Percentiles rank a stretch among this genome's conserved stretches.
phyloP scores from a whole-genome alignment of 1,140 invertebrate genomes.

The Mizuhopecten yessoensis region DNA sequence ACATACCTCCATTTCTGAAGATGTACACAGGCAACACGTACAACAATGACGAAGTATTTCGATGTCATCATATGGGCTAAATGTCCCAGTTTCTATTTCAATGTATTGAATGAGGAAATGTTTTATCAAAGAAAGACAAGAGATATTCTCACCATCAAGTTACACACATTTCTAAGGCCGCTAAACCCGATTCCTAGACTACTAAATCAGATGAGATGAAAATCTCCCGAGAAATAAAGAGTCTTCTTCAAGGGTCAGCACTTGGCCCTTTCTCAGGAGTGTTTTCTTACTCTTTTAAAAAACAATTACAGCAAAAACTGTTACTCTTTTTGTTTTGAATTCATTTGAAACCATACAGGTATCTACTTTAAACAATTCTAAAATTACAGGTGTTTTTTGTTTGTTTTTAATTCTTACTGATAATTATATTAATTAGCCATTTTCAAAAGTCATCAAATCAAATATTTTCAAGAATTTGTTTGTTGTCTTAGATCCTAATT shows the following conservation, averaged over 20 bases:
- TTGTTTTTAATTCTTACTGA: too few species aligned
- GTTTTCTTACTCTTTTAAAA: background rate
- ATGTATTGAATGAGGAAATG: background rate
- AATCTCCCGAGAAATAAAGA: background rate
- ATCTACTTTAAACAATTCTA: background rate
- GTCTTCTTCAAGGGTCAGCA: slow-evolving; percentile 22
- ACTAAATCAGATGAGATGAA: slow-evolving; percentile 34
- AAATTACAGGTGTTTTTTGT: too few species aligned
- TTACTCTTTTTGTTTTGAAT: background rate
- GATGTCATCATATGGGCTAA: background rate
- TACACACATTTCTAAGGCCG: background rate
- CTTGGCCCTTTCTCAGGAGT: slow-evolving; percentile 21
- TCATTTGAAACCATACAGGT: background rate
- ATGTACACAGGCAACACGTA: background rate
- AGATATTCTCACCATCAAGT: slow-evolving; percentile 18
- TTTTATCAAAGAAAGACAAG: slow-evolving; percentile 28
- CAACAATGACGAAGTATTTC: background rate
- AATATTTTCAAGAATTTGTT: too few species aligned
- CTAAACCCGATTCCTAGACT: background rate
- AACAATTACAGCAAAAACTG: background rate
- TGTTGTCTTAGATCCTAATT: too few species aligned
- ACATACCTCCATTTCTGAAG: slow-evolving; percentile 26
- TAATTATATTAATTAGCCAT: too few species aligned
- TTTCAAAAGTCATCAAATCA: too few species aligned
- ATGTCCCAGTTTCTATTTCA: slow-evolving; percentile 4